Evolutionary conservation across 2,113 vertebrate genomes (phyloP), one percentile per base, ranked within the genome.

Genomic region (Condylura cristata): DNA sequence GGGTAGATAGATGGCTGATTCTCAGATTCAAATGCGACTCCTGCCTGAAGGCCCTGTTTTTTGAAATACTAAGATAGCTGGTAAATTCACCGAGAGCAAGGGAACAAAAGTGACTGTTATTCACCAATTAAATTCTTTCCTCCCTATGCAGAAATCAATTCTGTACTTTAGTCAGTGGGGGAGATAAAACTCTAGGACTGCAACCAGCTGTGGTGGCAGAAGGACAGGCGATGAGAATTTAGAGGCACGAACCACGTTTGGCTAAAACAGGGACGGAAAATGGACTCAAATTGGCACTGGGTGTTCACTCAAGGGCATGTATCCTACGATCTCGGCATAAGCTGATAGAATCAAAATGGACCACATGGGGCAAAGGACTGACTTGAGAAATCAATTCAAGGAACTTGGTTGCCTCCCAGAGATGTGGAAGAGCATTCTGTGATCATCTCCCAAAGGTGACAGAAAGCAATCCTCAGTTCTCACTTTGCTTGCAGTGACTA

Each of bases 51-150:
- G 93, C 53, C 51, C 41, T 86, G 32, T 26, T 84, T 87, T 96
- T 95, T 80, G 8, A 96, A 96, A 94, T 93, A 85, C 56, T 65
- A 79, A 93, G 81, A 71, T 90, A 88, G 56, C 56, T 87, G 92
- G 22, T 96, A 89, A 91, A 93, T 94, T 87, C 6, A 2, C 66
- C 93, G 88, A 90, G 81, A 91, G 72, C 75, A 82, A 80, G 84
- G 17, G 80, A 74, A 79, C 48, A 91, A 87, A 95, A 93, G 61
- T 81, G 93, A 91, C 86, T 97, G 89, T 71, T 93, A 44, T 66
- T 93, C 84, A 85, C 94, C 94, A 96, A 94, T 97, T 96, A 97
- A 94, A 96, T 89, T 91, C 7, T 93, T 90, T 95, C 80, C 76
- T 96, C 37, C 30, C 83, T 66, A 71, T 93, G 72, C 70, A 96